Base-by-base conservation (phyloP, 2,797 vertebrate genomes). In the Gambelia wislizenii region DNA sequence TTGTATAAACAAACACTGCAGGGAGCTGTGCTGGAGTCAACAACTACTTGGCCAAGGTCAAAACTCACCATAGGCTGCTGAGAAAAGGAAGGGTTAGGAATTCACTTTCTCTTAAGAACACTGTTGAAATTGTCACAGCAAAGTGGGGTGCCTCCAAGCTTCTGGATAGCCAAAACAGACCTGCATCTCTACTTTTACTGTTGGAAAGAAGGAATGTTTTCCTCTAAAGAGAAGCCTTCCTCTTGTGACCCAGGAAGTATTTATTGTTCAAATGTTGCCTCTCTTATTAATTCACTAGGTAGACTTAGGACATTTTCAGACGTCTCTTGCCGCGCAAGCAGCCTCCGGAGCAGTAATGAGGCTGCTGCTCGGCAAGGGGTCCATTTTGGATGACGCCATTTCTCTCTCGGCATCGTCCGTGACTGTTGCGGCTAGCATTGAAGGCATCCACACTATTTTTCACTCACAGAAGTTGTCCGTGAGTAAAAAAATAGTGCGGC, bases 1-100 rank as follows among this genome's bases (percentile, higher is more conserved):
- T 95, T 95, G 94, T 95, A 94, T 95, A 96, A 96, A 96, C 95
- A 96, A 96, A 95, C 94, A 77, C 84, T 64, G 85, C 84, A 49
- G 54, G 96, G 95, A 92, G 94, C 95, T 95, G 94, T 91, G 92
- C 95, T 96, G 92, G 94, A 96, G 95, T 95, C 95, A 93, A 95
- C 93, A 93, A 95, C 95, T 95, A 96, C 93, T 94, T 93, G 91
- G 95, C 93, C 94, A 96, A 96, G 96, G 97, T 96, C 96, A 97
- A 89, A 91, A 70, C 7, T 86, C 90, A 93, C 95, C 92, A 94
- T 89, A 91, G 64, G 90, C 91, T 84, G 84, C 78, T 42, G 5
- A 1, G 90, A 95, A 90, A 80, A 93, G 89, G 86, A 87, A 44
- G 85, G 87, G 27, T 81, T 80, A 94, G 74, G 87, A 90, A 91